These are phyloP conservation scores for Spheniscus mendiculus DNA, from an alignment of 2,113 vertebrate genomes.

Conservation along the genomic window DNA sequence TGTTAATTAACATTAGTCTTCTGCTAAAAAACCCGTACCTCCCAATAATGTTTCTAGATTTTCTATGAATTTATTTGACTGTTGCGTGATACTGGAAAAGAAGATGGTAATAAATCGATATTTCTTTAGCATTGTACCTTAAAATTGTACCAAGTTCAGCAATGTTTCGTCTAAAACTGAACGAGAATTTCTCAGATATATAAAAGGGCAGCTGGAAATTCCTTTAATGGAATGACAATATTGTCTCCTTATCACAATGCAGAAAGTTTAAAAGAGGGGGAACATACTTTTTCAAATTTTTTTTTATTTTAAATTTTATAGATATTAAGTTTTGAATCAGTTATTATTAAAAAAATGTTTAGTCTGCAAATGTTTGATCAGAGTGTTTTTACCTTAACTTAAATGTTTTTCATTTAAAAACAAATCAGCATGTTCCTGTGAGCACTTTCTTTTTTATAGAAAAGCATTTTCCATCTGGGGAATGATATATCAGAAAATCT, in stretches of 20 bases:
- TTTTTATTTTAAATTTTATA: not conserved
- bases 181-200: not conserved
- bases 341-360: not conserved
- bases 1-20: not conserved
- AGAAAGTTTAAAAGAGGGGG: not conserved
- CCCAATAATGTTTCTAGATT: not conserved
- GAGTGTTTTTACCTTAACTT: not conserved
- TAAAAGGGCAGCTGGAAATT: not conserved
- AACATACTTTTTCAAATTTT: not conserved
- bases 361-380: not conserved
- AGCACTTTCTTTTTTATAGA: not conserved
- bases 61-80: not conserved
- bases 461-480: not conserved
- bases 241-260: not conserved
- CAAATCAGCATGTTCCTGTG: not conserved
- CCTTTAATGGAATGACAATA: not conserved
- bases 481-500: constrained; percentile 21
- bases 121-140: not conserved
- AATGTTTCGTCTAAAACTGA: not conserved
- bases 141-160: not conserved
- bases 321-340: not conserved
- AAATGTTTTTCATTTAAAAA: not conserved
- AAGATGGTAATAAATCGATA: not conserved
- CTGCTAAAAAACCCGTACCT: not conserved
- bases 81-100: not conserved